Percentiles rank a stretch among this genome's conserved stretches.
Evolutionary conservation across 2,888 invertebrate genomes (phyloP).

Genomic region (Ctenicera cuprea): DNA sequence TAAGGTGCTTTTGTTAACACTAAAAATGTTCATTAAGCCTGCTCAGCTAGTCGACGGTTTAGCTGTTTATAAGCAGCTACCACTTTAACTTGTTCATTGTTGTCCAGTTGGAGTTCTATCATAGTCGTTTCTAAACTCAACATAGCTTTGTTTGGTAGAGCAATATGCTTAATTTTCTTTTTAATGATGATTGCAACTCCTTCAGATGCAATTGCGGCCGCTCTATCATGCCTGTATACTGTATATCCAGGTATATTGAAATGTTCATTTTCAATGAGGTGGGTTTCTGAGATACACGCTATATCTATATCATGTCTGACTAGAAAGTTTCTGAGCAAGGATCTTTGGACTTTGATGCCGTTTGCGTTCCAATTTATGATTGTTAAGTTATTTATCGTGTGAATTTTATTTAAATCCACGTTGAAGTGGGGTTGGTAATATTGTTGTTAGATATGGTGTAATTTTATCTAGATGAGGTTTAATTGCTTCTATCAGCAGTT

Average conservation of each 20-base stretch:
- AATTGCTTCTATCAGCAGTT: too few relatives aligned
- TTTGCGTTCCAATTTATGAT: slow-evolving; percentile 1
- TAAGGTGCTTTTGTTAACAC: too few relatives aligned
- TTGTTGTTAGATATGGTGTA: neutral
- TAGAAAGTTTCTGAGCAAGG: neutral
- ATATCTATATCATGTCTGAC: neutral
- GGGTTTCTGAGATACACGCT: neutral
- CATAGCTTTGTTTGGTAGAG: too few relatives aligned
- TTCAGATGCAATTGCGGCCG: neutral
- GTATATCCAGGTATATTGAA: neutral
- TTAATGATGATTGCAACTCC: slow-evolving; percentile 1
- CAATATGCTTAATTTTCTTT: neutral
- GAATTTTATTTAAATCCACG: neutral
- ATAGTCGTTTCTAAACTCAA: too few relatives aligned
- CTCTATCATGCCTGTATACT: neutral
- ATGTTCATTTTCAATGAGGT: neutral
- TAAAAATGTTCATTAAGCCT: too few relatives aligned
- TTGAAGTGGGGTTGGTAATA: neutral
- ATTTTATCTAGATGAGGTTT: too few relatives aligned
- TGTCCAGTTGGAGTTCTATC: too few relatives aligned
- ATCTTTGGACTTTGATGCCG: neutral
- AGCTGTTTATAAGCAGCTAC: too few relatives aligned
- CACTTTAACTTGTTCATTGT: too few relatives aligned
- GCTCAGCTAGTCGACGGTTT: too few relatives aligned
- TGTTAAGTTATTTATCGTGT: neutral